phyloP scores from a whole-genome alignment of 2,888 invertebrate genomes.

The Caenorhabditis doughertyi region DNA sequence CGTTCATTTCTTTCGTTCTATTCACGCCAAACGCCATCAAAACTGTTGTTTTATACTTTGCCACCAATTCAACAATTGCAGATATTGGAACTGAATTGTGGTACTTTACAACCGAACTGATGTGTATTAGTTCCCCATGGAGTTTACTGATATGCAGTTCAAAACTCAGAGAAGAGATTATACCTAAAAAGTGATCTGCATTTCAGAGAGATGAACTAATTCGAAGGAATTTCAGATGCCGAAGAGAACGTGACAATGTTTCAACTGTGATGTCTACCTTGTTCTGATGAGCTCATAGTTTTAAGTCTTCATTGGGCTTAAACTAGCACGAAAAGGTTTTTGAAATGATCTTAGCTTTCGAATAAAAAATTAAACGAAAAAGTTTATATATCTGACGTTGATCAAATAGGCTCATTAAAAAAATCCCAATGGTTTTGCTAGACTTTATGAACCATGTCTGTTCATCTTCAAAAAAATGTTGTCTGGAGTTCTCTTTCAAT shows the following conservation, averaged over 20 bases:
- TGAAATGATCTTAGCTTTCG: too few species aligned
- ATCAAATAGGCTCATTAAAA: too few species aligned
- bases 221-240: background rate
- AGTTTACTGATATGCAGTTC: conserved; percentile 33
- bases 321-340: too few species aligned
- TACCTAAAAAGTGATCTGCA: conserved; percentile 6
- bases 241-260: background rate
- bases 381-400: too few species aligned
- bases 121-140: conserved; percentile 58
- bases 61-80: background rate
- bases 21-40: conserved; percentile 51
- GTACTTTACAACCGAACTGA: conserved; percentile 54
- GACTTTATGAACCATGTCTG: too few species aligned
- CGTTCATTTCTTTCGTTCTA: conserved; percentile 49
- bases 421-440: too few species aligned
- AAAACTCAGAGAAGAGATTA: conserved; percentile 16
- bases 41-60: conserved; percentile 40
- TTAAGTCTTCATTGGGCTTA: too few species aligned
- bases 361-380: too few species aligned
- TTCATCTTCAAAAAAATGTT: too few species aligned
- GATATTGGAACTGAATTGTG: conserved; percentile 47
- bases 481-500: too few species aligned
- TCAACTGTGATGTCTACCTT: conserved; percentile 6
- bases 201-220: background rate
- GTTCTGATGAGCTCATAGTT: too few species aligned